A percentile compares a stretch with the other conserved stretches of the same genome.
Conservation (phyloP, 1,140 invertebrate species). For the Drosophila sproati region DNA sequence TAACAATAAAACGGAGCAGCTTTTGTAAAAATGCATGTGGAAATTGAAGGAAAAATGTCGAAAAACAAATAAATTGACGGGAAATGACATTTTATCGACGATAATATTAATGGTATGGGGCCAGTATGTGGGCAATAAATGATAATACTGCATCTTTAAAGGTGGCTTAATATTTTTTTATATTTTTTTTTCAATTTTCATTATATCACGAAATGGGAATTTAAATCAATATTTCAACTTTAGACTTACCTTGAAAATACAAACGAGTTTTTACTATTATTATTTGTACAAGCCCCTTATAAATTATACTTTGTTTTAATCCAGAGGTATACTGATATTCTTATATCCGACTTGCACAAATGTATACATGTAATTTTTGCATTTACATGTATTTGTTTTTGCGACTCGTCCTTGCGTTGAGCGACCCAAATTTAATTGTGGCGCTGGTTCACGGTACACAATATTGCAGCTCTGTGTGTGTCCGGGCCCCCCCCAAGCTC, state of each 20-base stretch:
- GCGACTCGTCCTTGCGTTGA: constrained; percentile 19
- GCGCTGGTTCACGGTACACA: too few relatives aligned
- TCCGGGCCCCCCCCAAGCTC: too few relatives aligned
- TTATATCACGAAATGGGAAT: too few relatives aligned
- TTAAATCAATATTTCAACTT: too few relatives aligned
- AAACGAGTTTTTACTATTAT: too few relatives aligned
- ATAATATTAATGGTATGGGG: constrained; percentile 71
- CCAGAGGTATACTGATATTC: too few relatives aligned
- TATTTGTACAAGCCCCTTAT: not conserved
- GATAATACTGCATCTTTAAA: not conserved
- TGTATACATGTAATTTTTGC: constrained; percentile 11
- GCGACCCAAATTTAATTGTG: not conserved
- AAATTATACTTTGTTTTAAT: too few relatives aligned
- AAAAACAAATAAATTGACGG: constrained; percentile 57
- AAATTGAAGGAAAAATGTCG: constrained; percentile 26
- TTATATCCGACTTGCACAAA: not conserved
- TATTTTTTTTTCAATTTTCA: not conserved
- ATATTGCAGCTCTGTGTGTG: too few relatives aligned
- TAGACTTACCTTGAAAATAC: too few relatives aligned
- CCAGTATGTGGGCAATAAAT: not conserved
- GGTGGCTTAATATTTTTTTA: not conserved
- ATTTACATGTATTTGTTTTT: constrained; percentile 46
- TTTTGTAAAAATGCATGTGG: constrained; percentile 6
- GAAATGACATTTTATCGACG: constrained; percentile 72
- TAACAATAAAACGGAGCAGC: constrained; percentile 23